Percentiles rank a stretch among this genome's conserved stretches.
Evolutionary conservation across 2,113 vertebrate genomes (phyloP).

Genomic region (Phyllostomus hastatus): DNA sequence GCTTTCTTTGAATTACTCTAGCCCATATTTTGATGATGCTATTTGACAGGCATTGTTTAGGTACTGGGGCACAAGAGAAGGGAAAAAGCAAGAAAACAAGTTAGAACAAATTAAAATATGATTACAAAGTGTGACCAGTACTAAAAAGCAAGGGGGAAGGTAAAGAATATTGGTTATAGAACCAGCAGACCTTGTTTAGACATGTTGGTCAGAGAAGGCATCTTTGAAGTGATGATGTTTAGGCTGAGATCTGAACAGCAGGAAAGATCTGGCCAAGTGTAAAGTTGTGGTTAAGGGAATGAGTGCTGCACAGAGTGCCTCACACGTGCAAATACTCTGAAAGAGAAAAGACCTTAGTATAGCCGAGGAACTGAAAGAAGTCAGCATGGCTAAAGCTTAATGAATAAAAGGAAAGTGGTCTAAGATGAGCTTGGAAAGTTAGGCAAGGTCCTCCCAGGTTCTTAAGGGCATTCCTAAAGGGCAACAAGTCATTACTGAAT

Average conservation of each 20-base stretch:
- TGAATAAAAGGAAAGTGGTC: not conserved
- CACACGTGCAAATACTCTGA: not conserved
- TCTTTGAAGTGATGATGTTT: not conserved
- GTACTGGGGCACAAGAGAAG: not conserved
- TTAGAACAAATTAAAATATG: not conserved
- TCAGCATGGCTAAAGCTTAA: not conserved
- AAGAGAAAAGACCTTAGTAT: not conserved
- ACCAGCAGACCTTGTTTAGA: not conserved
- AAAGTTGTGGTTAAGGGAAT: not conserved
- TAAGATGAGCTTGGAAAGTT: not conserved
- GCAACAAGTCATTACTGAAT: not conserved
- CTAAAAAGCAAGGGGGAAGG: not conserved
- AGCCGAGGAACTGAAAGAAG: not conserved
- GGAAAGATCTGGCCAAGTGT: too few relatives aligned
- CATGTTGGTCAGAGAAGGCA: not conserved
- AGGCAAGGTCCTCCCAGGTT: not conserved
- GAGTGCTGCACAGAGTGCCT: not conserved
- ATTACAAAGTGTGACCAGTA: not conserved
- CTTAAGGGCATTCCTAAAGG: not conserved
- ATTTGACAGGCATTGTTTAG: not conserved
- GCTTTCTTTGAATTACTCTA: not conserved
- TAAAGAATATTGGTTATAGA: not conserved
- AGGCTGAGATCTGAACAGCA: not conserved
- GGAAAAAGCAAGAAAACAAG: not conserved
- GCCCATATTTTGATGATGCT: not conserved